Evolutionary conservation across 2,797 vertebrate species (phyloP).

Genomic region (Anguilla megastoma): DNA sequence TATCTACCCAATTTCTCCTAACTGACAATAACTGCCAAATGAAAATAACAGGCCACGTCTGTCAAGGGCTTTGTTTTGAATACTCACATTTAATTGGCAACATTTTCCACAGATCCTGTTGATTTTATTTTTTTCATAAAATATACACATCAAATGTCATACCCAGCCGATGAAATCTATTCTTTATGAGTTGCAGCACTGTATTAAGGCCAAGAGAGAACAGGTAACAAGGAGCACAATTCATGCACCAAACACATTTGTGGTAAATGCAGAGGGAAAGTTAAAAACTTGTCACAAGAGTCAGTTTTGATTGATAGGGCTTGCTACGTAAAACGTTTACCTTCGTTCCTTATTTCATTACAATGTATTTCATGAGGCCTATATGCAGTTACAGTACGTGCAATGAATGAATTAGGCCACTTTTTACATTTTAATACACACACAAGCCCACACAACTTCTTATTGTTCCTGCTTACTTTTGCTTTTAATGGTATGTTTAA

Average conservation of each 20-base stretch:
- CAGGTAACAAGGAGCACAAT: not conserved
- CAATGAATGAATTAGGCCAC: no score
- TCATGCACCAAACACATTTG: not conserved
- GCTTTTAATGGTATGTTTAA: no score
- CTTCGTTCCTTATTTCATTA: no score
- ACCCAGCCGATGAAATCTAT: not conserved
- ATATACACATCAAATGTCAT: not conserved
- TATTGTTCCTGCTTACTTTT: no score
- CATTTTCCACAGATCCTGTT: not conserved
- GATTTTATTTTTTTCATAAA: not conserved
- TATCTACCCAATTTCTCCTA: not conserved
- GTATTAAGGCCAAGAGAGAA: not conserved
- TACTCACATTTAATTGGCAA: not conserved
- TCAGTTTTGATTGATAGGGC: not conserved
- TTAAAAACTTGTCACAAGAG: not conserved
- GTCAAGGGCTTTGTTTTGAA: conserved; percentile 2
- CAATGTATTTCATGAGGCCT: no score
- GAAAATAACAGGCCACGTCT: not conserved
- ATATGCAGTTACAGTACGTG: no score
- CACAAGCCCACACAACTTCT: no score
- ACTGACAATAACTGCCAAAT: not conserved
- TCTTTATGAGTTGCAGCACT: not conserved
- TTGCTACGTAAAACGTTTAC: no score
- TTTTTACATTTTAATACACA: no score
- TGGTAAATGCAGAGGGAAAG: not conserved